phyloP scores from a whole-genome alignment of 2,797 vertebrate genomes.

The Sarcophilus harrisii region DNA sequence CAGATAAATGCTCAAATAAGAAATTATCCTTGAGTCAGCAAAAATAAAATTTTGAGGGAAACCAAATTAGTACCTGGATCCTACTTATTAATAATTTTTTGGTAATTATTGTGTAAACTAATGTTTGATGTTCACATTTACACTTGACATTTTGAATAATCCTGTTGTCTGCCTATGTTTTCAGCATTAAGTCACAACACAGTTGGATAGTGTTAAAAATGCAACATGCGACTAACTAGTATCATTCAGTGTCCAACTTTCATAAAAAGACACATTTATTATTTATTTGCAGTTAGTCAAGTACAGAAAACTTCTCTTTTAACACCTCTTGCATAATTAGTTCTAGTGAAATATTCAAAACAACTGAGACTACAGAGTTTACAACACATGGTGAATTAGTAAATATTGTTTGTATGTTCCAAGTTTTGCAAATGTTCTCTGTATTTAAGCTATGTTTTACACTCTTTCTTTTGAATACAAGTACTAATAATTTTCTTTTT shows the following conservation, averaged over 20 bases:
- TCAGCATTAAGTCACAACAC: slow-evolving; percentile 51
- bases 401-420: slow-evolving; percentile 37
- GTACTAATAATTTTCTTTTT: not conserved
- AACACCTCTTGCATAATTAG: slow-evolving; percentile 75
- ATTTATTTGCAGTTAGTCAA: slow-evolving; percentile 59
- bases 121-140: slow-evolving; percentile 51
- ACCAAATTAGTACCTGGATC: slow-evolving; percentile 19
- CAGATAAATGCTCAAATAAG: slow-evolving; percentile 26
- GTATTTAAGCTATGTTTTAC: slow-evolving; percentile 28
- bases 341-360: slow-evolving; percentile 73
- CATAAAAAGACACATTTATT: slow-evolving; percentile 63
- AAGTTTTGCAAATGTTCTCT: slow-evolving; percentile 46
- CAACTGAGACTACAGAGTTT: slow-evolving; percentile 63
- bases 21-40: slow-evolving; percentile 45
- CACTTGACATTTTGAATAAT: slow-evolving; percentile 52
- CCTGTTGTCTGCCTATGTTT: slow-evolving; percentile 49
- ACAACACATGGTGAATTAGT: slow-evolving; percentile 58
- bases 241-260: slow-evolving; percentile 61
- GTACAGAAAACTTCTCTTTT: slow-evolving; percentile 67
- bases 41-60: slow-evolving; percentile 58
- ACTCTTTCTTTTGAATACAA: not conserved
- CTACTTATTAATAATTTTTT: not conserved
- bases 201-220: slow-evolving; percentile 43
- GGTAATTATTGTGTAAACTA: not conserved
- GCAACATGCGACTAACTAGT: slow-evolving; percentile 52